These are phyloP conservation scores for Caradrina kadenii DNA, from an alignment of 2,888 invertebrate genomes.

Conservation along the genomic window DNA sequence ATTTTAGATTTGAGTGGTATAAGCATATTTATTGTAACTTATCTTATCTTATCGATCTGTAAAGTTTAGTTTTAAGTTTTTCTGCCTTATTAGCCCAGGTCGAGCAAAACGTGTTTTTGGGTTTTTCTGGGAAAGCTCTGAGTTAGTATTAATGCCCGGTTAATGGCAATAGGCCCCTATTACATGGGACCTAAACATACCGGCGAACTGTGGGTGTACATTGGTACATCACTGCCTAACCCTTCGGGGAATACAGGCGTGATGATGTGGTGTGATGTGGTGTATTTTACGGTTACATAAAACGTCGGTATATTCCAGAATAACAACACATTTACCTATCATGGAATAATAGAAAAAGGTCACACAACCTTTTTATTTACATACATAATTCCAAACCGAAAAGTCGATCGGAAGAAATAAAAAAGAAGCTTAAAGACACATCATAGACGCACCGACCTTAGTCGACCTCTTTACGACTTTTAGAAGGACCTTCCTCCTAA, in stretches of 20 bases:
- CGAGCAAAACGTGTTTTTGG: too few species aligned
- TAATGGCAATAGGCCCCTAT: too few species aligned
- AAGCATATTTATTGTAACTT: neutral
- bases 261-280: too few species aligned
- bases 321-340: slow-evolving; percentile 8
- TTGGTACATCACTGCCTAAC: too few species aligned
- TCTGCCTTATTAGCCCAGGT: too few species aligned
- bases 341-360: slow-evolving; percentile 36
- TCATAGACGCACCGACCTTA: slow-evolving; percentile 75
- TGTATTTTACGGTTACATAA: neutral
- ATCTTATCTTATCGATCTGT: neutral
- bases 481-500: slow-evolving; percentile 80
- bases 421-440: slow-evolving; percentile 73
- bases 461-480: slow-evolving; percentile 84
- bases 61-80: neutral
- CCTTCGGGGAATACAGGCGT: too few species aligned
- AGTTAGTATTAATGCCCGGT: too few species aligned
- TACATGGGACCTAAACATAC: too few species aligned
- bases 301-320: neutral
- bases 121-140: too few species aligned
- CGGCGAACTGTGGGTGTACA: too few species aligned
- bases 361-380: slow-evolving; percentile 48
- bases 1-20: neutral
- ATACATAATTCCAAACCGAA: slow-evolving; percentile 55
- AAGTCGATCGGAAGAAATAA: slow-evolving; percentile 70